Base-by-base conservation (phyloP, 2,888 invertebrate genomes). In the Teleogryllus oceanicus region DNA sequence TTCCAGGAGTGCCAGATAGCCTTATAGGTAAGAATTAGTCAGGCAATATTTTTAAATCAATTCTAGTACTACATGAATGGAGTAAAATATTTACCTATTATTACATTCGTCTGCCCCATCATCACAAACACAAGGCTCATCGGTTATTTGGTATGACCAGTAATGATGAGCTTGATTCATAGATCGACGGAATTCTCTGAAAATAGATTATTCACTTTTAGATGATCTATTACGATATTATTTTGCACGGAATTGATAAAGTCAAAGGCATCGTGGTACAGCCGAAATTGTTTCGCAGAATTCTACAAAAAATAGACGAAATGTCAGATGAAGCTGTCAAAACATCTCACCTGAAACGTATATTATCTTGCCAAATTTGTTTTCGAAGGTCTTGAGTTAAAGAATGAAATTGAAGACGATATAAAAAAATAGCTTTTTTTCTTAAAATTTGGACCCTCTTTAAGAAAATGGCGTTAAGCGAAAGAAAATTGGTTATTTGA, bases 111-210 rank as follows among this genome's bases (percentile, higher is more conserved):
- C 79, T 18, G 74, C 78, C 20, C 77, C 81, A 16, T 79, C 62
- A 3, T 83, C 82, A 80, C 83, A 83, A n/a, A 78, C 80, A 77
- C 83, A 83, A 11, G 62, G 75, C n/a, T 83, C 82, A 37, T 79
- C 80, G 50, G 80, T 81, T n/a, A 82, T 37, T 74, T 83, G 83
- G 75, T 82, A 82, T 18, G 81, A 50, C 83, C 83, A 83, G 75
- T 83, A 83, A 74, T 83, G 83, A 74, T 82, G 79, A 21, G 82
- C 82, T 75, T 80, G 81, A 78, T 83, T 83, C 76, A 80, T 37
- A 3, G 81, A 78, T 13, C 82, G 82, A 24, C 78, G 79, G 12
- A 75, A 78, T 75, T 82, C 82, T 50, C 83, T 83, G 74, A 10
- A 81, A 78, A 49, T 37, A 37, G 37, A 37, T 37, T 8, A 8